Percentiles rank a stretch among this genome's conserved stretches.
Conservation (phyloP, 1,140 invertebrate species). For the Callitettix versicolor region DNA sequence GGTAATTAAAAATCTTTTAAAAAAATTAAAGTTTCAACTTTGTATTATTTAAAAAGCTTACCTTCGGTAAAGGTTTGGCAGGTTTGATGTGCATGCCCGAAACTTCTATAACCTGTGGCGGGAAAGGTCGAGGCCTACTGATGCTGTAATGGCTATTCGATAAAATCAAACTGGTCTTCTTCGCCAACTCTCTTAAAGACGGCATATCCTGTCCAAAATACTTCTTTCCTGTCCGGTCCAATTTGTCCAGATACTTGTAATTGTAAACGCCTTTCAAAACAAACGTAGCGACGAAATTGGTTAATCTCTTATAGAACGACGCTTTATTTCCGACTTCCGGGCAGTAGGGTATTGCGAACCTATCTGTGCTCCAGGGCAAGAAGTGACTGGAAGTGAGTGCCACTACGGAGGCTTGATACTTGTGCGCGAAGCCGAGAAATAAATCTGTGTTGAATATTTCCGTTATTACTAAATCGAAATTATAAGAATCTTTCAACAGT, state of each 20-base stretch:
- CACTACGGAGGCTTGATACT: conserved; percentile 40
- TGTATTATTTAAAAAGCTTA: too few species aligned
- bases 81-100: conserved; percentile 43
- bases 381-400: conserved; percentile 40
- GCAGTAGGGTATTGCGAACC: conserved; percentile 24
- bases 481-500: conserved; percentile 9
- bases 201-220: conserved; percentile 36
- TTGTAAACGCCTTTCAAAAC: neutral
- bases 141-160: conserved; percentile 43
- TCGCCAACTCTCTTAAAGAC: conserved; percentile 36
- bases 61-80: conserved; percentile 24
- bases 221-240: conserved; percentile 34
- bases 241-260: neutral
- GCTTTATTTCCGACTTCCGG: conserved; percentile 34
- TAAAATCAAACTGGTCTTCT: conserved; percentile 38
- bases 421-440: conserved; percentile 27
- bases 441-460: conserved; percentile 23
- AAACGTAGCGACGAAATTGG: conserved; percentile 31
- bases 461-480: conserved; percentile 23
- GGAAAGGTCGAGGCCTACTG: conserved; percentile 35
- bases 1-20: too few species aligned
- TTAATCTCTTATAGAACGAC: conserved; percentile 41
- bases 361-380: conserved; percentile 46
- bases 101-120: conserved; percentile 43
- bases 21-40: too few species aligned